These are phyloP conservation scores for Orthochromis malagaraziensis DNA, from an alignment of 2,113 vertebrate genomes.

Conservation along the genomic window DNA sequence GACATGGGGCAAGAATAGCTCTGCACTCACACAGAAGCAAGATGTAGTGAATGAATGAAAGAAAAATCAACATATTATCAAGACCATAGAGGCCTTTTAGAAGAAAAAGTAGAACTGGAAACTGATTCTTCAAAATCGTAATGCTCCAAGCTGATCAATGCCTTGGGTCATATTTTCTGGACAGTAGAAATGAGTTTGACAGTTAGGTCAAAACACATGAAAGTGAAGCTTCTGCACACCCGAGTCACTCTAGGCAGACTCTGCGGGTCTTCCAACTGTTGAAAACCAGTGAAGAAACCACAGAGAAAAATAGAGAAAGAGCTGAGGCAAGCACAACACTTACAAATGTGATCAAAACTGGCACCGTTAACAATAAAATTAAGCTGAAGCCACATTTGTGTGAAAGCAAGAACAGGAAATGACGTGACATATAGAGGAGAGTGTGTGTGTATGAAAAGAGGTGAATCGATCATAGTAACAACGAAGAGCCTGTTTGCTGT, in stretches of 20 bases:
- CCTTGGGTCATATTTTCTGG: neutral
- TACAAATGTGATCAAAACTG: neutral
- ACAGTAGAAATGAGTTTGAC: neutral
- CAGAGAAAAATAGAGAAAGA: neutral
- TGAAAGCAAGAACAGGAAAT: neutral
- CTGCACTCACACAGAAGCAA: neutral
- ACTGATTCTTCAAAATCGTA: neutral
- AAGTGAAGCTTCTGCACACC: neutral
- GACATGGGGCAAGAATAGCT: neutral
- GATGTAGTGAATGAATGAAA: neutral
- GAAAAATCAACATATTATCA: neutral
- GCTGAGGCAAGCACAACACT: neutral
- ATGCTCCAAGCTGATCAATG: neutral
- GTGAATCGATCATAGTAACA: neutral
- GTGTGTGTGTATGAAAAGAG: neutral
- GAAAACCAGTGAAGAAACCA: neutral
- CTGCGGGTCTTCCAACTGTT: neutral
- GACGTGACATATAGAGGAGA: neutral
- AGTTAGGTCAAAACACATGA: neutral
- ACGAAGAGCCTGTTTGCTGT: neutral
- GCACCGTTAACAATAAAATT: neutral
- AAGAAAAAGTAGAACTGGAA: neutral
- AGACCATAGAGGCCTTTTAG: neutral
- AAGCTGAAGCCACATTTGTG: neutral
- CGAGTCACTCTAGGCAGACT: neutral